Conservation (phyloP, 2,113 vertebrate genomes). For the Spea multiplicata region DNA sequence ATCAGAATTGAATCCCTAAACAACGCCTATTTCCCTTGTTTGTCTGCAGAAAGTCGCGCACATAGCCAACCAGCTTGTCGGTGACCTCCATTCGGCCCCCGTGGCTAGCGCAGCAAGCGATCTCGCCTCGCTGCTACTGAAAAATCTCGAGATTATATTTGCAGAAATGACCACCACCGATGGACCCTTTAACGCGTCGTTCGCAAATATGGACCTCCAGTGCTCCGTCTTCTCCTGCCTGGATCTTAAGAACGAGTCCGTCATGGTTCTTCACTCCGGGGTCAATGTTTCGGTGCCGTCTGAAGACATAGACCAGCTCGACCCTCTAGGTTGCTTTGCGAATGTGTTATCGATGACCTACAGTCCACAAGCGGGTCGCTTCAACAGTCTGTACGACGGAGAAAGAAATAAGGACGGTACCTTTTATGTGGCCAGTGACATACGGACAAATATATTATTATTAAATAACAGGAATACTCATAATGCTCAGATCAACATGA, state of each 20-base stretch:
- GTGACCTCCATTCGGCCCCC: neutral
- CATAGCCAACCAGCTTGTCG: conserved; percentile 13
- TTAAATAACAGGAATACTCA: neutral
- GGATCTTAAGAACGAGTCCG: neutral
- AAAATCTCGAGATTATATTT: neutral
- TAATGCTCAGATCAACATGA: neutral
- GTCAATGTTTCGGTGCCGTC: neutral
- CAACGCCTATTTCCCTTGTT: neutral
- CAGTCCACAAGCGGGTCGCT: neutral
- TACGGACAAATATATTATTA: conserved; percentile 7
- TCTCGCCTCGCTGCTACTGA: neutral
- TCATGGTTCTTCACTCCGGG: neutral
- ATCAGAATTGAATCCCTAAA: too few species aligned
- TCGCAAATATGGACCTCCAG: neutral
- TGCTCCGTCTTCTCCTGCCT: neutral
- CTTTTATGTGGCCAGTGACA: conserved; percentile 6
- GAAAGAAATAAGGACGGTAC: neutral
- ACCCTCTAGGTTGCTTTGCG: neutral
- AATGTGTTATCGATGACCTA: neutral
- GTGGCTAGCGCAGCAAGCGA: neutral
- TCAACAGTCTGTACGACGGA: neutral
- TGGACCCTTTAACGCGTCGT: neutral
- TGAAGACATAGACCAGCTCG: neutral
- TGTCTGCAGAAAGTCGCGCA: neutral
- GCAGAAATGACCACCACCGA: neutral